Evolutionary conservation across 2,113 vertebrate species (phyloP), one percentile per base, ranked within the genome.

Genomic region (Lanius ludovicianus): DNA sequence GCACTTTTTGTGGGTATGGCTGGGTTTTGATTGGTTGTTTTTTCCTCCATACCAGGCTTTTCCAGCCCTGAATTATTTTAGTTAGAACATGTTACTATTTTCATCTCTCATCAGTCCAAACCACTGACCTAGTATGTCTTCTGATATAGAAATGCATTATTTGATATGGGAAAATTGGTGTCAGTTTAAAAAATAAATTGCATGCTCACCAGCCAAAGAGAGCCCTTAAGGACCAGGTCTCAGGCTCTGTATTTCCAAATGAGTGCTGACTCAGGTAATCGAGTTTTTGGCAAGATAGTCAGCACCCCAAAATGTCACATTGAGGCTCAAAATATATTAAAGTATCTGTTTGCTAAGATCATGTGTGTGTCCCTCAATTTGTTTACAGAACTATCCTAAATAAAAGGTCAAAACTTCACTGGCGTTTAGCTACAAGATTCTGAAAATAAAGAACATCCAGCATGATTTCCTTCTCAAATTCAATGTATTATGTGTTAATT

Each of bases 41-140:
- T 80, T 84, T 60, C 39, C 41, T 84, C 56, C 42, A 62, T 50
- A 70, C 5, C 15, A 86, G 74, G 56, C 23, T 65, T 95, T 91
- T 64, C 53, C 68, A 95, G 60, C 37, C 65, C 90, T 93, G 42
- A 47, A 52, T 94, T 80, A 71, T 92, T 88, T 81, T 71, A 56
- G 71, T 64, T 78, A 70, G 59, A 56, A 83, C 44, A 74, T 27
- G 41, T 74, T 88, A 55, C 88, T 92, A 70, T 93, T 96, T 92
- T 84, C 57, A 67, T 71, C 46, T 84, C 44, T 84, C 69, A 57
- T 84, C 64, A 82, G 53, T 74, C 31, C 41, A 90, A 90, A 78
- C 22, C 57, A 42, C 67, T 86, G 64, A 87, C 88, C 69, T 90
- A 84, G 76, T 44, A 63, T 0, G 0, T 85, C 82, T 84, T 93